Evolutionary conservation across 2,113 vertebrate species (phyloP), one percentile per base, ranked within the genome.

Genomic region (Toxostoma redivivum): DNA sequence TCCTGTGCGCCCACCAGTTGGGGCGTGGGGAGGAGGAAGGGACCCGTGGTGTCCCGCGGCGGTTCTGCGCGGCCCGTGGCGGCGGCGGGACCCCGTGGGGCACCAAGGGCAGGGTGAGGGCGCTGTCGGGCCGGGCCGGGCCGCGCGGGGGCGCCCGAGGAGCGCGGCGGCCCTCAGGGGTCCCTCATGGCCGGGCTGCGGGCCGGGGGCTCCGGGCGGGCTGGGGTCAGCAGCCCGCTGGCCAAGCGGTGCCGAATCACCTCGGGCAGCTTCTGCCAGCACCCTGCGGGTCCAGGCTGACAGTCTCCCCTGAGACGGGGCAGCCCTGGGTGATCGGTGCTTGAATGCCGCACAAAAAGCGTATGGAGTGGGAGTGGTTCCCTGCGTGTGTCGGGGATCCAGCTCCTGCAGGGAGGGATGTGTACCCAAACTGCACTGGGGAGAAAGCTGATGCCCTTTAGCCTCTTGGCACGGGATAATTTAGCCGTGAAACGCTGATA

Each of bases 331-430:
- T 33, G 37, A 24, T 35, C 16, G 30, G 42, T 18, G 1, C 37
- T 5, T 6, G 33, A 45, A 3, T 5, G 21, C 28, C 9, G 0
- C 15, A 5, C 31, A 10, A 3, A 35, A 44, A 10, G 7, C 0
- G 2, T 3, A 0, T 5, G 4, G 13, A 4, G 30, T 1, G 40
- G 3, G 13, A 4, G 30, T 1, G 40, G 17, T 9, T 13, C 22
- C 25, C n/a, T n/a, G n/a, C n/a, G n/a, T n/a, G n/a, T n/a, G n/a
- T 14, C 7, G 4, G 10, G 11, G 5, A 18, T 13, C 24, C 2
- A 2, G 40, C 5, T 56, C 31, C 65, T 7, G 40, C 24, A 10
- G 1, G 4, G 27, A 14, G 20, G 5, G 20, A 9, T 4, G 5
- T 14, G 12, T 3, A 3, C 9, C 37, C 15, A 2, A 6, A 5